Percentiles rank a stretch among this genome's conserved stretches.
Conservation (phyloP, 2,888 invertebrate genomes). For the Gasteruption jaculator region DNA sequence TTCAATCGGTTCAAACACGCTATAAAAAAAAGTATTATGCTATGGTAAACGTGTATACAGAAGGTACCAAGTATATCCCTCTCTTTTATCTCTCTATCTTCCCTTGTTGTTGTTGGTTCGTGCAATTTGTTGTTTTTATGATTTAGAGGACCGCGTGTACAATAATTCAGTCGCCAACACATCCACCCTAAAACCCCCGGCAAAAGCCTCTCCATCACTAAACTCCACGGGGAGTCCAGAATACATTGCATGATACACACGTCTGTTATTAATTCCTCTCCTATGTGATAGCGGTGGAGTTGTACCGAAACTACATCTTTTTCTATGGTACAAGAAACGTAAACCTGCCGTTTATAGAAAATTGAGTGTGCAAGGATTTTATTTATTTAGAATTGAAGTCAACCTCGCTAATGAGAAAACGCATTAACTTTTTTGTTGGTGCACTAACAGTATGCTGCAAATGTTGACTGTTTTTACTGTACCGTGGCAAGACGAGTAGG, state of each 20-base stretch:
- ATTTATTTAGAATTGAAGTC: too few relatives aligned
- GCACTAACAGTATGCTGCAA: too few relatives aligned
- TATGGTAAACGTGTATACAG: conserved; percentile 15
- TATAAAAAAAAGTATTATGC: conserved; percentile 33
- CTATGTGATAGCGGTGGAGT: too few relatives aligned
- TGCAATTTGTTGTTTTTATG: conserved; percentile 47
- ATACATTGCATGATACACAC: conserved; percentile 33
- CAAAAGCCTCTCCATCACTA: conserved; percentile 33
- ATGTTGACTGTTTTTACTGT: too few relatives aligned
- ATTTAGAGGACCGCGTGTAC: conserved; percentile 39
- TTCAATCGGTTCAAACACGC: conserved; percentile 43
- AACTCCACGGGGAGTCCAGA: conserved; percentile 38
- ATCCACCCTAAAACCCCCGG: conserved; percentile 17
- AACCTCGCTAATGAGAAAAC: too few relatives aligned
- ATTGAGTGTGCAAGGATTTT: too few relatives aligned
- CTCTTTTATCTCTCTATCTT: conserved; percentile 14
- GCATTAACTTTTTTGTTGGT: too few relatives aligned
- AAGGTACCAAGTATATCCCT: neutral
- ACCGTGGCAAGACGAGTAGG: too few relatives aligned
- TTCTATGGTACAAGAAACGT: too few relatives aligned
- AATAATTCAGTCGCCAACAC: conserved; percentile 41
- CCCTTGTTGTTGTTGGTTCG: conserved; percentile 24
- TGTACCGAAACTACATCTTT: too few relatives aligned
- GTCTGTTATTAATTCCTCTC: conserved; percentile 38
- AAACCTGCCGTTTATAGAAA: too few relatives aligned